Evolutionary conservation across 1,140 invertebrate species (phyloP).

Genomic region (Cydia pomonella): DNA sequence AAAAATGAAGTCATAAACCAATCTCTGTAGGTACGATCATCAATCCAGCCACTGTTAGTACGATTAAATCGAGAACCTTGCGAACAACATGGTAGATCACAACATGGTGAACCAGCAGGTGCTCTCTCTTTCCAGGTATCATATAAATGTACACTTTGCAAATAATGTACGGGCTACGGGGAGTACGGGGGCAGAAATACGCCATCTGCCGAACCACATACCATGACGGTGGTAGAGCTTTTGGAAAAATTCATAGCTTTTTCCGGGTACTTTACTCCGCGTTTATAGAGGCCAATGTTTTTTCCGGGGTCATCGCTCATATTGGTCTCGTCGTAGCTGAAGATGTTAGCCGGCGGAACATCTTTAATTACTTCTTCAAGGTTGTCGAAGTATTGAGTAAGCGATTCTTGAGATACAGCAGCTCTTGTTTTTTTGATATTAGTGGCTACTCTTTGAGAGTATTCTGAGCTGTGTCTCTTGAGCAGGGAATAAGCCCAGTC

Average conservation of each 20-base stretch:
- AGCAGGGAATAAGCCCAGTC: conserved; percentile 14
- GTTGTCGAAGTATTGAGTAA: conserved; percentile 2
- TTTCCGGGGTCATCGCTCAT: conserved; percentile 31
- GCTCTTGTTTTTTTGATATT: too few species aligned
- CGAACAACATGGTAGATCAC: conserved; percentile 40
- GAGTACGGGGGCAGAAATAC: conserved; percentile 2
- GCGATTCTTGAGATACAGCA: conserved; percentile 5
- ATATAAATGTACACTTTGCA: conserved; percentile 52
- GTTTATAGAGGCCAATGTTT: conserved; percentile 16
- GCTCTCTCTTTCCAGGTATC: conserved; percentile 51
- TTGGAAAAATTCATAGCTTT: conserved; percentile 13
- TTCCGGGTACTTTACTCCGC: conserved; percentile 28
- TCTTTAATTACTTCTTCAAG: conserved; percentile 24
- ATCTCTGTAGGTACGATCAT: conserved; percentile 28
- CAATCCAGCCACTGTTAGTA: conserved; percentile 46
- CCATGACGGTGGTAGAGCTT: conserved; percentile 24
- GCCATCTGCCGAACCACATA: conserved; percentile 29
- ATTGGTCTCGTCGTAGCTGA: conserved; percentile 17
- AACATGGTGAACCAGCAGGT: conserved; percentile 47
- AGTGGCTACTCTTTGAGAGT: too few species aligned
- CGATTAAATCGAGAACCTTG: conserved; percentile 44
- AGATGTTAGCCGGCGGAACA: conserved; percentile 5
- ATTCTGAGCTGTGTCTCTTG: neutral
- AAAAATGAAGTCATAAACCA: conserved; percentile 29
- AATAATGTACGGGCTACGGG: conserved; percentile 37